These are phyloP conservation scores for Henicopernis longicauda DNA, from an alignment of 2,113 vertebrate species.

Conservation along the genomic window DNA sequence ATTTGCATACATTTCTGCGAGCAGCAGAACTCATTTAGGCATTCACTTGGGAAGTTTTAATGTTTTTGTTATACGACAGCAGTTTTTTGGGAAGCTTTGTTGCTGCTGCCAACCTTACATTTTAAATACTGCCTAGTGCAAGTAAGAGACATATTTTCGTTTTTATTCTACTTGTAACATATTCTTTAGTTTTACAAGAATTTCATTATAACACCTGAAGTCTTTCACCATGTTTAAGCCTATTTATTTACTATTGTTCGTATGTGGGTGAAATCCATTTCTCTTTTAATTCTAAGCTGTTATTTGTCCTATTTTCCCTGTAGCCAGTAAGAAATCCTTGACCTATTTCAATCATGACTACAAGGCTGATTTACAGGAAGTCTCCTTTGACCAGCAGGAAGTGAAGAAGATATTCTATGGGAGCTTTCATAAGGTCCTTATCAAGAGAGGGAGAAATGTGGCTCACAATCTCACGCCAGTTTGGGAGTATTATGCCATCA, in stretches of 20 bases:
- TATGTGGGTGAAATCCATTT: neutral
- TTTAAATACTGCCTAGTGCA: neutral
- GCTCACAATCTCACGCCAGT: neutral
- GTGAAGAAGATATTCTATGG: constrained; percentile 91
- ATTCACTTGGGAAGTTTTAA: neutral
- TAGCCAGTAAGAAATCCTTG: constrained; percentile 83
- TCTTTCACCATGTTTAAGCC: neutral
- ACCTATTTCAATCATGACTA: constrained; percentile 89
- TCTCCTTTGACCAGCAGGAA: constrained; percentile 86
- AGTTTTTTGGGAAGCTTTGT: neutral
- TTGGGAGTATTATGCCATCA: neutral
- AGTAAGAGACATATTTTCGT: neutral
- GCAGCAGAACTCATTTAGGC: neutral
- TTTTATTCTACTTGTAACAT: neutral
- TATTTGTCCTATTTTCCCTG: neutral
- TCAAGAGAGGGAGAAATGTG: neutral
- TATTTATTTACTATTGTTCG: neutral
- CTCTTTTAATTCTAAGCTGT: neutral
- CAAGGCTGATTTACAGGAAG: constrained; percentile 83
- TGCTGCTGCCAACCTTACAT: neutral
- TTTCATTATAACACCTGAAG: neutral
- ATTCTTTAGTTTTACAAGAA: neutral
- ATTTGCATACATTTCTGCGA: neutral
- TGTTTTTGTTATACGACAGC: neutral
- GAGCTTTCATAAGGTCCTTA: constrained; percentile 92